Evolutionary conservation across 2,888 invertebrate species (phyloP).

Genomic region (Helicoverpa assulta): DNA sequence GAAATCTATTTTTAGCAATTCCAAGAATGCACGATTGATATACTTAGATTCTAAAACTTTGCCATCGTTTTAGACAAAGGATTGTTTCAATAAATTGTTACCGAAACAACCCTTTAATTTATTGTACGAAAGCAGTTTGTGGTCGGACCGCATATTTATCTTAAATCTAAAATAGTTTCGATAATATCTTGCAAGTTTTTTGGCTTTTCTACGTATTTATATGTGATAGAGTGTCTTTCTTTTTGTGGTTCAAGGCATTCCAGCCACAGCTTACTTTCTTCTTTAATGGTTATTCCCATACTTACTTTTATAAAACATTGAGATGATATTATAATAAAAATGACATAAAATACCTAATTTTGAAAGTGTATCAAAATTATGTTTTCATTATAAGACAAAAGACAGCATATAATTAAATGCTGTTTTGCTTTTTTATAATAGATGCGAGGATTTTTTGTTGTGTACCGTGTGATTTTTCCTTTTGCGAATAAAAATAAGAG

Average conservation of each 20-base stretch:
- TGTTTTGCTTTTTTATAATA: too few relatives aligned
- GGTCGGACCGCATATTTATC: constrained; percentile 28
- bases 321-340: too few relatives aligned
- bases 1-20: background rate
- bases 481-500: too few relatives aligned
- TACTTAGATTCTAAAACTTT: constrained; percentile 41
- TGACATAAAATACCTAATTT: too few relatives aligned
- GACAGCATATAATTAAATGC: too few relatives aligned
- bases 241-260: too few relatives aligned
- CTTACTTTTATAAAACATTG: too few relatives aligned
- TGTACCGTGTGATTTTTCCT: too few relatives aligned
- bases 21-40: constrained; percentile 15
- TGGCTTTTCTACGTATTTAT: background rate
- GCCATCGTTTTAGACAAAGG: constrained; percentile 32
- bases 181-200: constrained; percentile 23
- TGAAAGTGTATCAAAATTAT: too few relatives aligned
- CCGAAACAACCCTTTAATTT: constrained; percentile 36
- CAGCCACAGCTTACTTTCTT: too few relatives aligned
- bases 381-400: too few relatives aligned
- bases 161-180: constrained; percentile 38
- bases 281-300: background rate
- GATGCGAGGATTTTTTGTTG: too few relatives aligned
- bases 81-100: constrained; percentile 46
- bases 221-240: background rate
- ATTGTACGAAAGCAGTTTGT: constrained; percentile 37